phyloP scores from a whole-genome alignment of 2,797 vertebrate species.

The Podargus strigoides region DNA sequence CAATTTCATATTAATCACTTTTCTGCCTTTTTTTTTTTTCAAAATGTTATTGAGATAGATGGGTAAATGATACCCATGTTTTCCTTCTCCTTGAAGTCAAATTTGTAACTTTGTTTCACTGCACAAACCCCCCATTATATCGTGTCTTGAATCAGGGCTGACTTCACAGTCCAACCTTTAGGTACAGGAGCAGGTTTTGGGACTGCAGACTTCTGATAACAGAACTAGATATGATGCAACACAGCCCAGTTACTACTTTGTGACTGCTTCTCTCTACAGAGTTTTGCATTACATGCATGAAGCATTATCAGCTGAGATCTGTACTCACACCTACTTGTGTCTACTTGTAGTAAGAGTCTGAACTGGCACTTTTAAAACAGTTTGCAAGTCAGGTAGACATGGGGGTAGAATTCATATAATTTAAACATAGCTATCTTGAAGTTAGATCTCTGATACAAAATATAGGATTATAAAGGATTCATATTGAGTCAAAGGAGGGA shows the following conservation, averaged over 20 bases:
- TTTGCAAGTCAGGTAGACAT: neutral
- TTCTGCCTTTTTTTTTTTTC: neutral
- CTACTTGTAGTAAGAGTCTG: neutral
- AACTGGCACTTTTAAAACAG: neutral
- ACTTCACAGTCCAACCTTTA: neutral
- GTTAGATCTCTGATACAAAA: neutral
- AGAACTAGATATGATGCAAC: neutral
- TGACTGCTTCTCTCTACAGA: neutral
- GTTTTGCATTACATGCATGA: neutral
- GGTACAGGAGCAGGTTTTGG: neutral
- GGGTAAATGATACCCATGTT: neutral
- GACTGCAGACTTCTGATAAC: neutral
- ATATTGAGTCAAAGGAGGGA: neutral
- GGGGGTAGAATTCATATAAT: neutral
- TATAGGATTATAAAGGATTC: neutral
- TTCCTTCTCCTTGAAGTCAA: neutral
- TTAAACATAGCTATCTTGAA: rapidly evolving
- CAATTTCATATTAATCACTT: neutral
- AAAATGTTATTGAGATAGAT: neutral
- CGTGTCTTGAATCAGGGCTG: neutral
- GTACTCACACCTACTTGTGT: rapidly evolving
- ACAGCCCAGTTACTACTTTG: neutral
- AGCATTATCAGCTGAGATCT: neutral
- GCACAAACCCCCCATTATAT: neutral
- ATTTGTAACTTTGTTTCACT: neutral